Conservation (phyloP, 2,888 invertebrate species). For the Pristionchus arcanus region DNA sequence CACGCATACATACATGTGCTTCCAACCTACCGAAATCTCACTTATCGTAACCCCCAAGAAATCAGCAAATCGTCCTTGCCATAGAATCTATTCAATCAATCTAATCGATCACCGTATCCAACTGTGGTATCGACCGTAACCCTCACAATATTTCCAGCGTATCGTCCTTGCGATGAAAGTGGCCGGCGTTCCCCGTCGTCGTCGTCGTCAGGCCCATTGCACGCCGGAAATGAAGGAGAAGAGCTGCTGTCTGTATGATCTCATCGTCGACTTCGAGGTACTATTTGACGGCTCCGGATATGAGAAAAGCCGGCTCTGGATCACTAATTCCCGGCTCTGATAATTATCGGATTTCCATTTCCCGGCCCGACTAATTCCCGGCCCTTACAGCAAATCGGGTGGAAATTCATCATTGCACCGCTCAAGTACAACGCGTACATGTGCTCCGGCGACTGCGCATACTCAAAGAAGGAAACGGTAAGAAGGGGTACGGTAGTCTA, state of each 20-base stretch:
- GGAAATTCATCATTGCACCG: slow-evolving; percentile 98
- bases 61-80: too few relatives aligned
- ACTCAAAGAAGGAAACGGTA: slow-evolving; percentile 29
- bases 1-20: neutral
- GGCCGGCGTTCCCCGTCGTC: neutral
- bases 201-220: slow-evolving; percentile 58
- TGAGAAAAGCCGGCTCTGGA: neutral
- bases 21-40: neutral
- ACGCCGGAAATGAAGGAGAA: slow-evolving; percentile 67
- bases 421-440: slow-evolving; percentile 95
- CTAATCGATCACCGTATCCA: too few relatives aligned
- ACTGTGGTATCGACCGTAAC: too few relatives aligned
- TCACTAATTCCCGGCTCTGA: neutral
- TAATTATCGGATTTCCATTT: neutral
- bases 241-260: slow-evolving; percentile 92
- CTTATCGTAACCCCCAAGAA: neutral
- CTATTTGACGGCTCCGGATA: neutral
- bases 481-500: neutral
- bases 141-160: neutral
- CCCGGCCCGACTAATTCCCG: neutral
- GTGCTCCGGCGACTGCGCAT: slow-evolving; percentile 94
- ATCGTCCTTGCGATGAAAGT: slow-evolving; percentile 18
- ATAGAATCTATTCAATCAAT: too few relatives aligned
- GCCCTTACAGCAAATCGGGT: slow-evolving; percentile 91
- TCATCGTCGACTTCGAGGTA: slow-evolving; percentile 60